Conservation (phyloP, 53 echinoderm and acorn worm genomes). For the Holothuria scabra region DNA sequence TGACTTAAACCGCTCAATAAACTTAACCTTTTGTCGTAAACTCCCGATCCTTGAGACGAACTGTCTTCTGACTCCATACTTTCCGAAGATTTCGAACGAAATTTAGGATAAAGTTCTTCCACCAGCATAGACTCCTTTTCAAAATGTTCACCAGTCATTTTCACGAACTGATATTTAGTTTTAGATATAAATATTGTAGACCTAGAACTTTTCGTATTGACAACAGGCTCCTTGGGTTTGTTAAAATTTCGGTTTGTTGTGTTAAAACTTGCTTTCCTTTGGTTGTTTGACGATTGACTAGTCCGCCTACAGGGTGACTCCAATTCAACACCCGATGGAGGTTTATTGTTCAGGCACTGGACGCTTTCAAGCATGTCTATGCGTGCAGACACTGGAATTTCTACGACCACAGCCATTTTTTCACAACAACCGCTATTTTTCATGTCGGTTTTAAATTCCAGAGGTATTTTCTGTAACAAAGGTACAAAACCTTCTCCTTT, state of each 20-base stretch:
- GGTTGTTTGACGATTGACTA: too few species aligned
- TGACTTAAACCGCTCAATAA: conserved; percentile 24
- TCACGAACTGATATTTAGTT: conserved; percentile 33
- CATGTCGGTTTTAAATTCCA: conserved; percentile 36
- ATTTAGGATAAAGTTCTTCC: conserved; percentile 46
- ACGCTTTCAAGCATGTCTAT: conserved; percentile 14
- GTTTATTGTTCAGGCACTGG: background rate
- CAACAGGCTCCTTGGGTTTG: too few species aligned
- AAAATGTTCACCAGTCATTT: conserved; percentile 33
- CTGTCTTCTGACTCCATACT: conserved; percentile 31
- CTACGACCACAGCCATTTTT: conserved; percentile 23
- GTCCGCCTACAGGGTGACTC: too few species aligned
- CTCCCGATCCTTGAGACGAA: conserved; percentile 30
- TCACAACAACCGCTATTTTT: background rate
- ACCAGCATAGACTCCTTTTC: conserved; percentile 7
- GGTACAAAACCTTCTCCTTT: background rate
- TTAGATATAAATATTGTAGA: conserved; percentile 33
- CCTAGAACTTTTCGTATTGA: background rate
- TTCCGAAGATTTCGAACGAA: conserved; percentile 25
- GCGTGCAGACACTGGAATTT: conserved; percentile 31
- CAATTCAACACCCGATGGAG: background rate
- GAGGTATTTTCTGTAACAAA: conserved; percentile 14
- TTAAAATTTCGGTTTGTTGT: too few species aligned
- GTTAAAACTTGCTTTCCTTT: too few species aligned
- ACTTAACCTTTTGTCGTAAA: conserved; percentile 35